A percentile compares a stretch with the other conserved stretches of the same genome.
phyloP scores from a whole-genome alignment of 2,797 vertebrate genomes.

The Pipistrellus pipistrellus region DNA sequence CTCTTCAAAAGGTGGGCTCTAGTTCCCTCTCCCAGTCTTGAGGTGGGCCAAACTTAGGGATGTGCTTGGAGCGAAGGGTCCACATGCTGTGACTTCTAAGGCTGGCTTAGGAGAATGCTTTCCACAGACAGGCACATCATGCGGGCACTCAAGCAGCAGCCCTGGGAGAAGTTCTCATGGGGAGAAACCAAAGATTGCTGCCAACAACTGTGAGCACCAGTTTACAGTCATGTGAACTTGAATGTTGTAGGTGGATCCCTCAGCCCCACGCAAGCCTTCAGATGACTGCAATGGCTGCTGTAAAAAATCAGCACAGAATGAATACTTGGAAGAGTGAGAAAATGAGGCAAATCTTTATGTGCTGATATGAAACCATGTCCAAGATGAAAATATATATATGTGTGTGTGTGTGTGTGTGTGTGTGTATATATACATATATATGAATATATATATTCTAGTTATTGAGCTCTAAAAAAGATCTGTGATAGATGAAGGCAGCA shows the following conservation, averaged over 20 bases:
- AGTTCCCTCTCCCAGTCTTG: background rate
- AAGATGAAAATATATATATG: background rate
- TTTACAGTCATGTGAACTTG: background rate
- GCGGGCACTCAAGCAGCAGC: background rate
- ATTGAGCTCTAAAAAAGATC: slow-evolving; percentile 19
- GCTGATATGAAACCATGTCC: background rate
- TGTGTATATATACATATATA: background rate
- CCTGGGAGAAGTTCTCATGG: background rate
- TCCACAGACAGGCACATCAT: background rate
- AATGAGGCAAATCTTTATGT: background rate
- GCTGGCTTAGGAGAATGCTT: background rate
- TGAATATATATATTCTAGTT: background rate
- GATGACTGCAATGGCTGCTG: background rate
- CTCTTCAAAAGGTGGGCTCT: background rate
- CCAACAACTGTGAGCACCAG: background rate
- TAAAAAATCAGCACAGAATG: too few relatives aligned
- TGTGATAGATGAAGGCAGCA: background rate
- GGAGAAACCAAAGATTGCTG: background rate
- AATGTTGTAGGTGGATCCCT: background rate
- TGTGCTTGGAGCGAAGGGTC: background rate
- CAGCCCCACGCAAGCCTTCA: background rate
- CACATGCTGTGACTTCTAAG: background rate
- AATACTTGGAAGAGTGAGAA: background rate
- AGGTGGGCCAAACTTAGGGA: background rate
- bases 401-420: too few relatives aligned